These are phyloP conservation scores for Mastigias papua DNA, from an alignment of 30 jellyfish, hydroid and myxozoan genomes.

Conservation along the genomic window DNA sequence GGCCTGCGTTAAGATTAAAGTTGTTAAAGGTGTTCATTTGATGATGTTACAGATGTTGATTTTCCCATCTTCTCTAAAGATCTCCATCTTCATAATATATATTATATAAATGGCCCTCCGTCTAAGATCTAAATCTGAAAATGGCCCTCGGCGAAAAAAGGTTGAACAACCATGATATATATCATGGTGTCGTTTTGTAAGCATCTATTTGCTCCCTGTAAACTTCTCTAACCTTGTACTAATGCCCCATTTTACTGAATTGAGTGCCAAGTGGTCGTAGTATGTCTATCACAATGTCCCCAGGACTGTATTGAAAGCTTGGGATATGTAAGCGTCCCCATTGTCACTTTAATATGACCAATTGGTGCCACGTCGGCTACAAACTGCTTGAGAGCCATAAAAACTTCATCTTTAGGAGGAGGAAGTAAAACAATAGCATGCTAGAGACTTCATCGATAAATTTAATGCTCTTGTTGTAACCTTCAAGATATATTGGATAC, in stretches of 20 bases:
- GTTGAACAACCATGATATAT: too few species aligned
- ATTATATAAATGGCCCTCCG: too few species aligned
- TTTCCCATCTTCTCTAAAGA: too few species aligned
- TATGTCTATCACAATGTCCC: conserved; percentile 29
- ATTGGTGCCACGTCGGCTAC: not conserved
- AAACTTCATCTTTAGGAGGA: conserved; percentile 9
- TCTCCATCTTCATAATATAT: too few species aligned
- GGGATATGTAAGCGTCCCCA: conserved; percentile 10
- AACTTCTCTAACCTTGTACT: conserved; percentile 54
- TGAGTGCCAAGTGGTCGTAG: conserved; percentile 28
- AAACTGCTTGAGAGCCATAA: not conserved
- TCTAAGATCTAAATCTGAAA: too few species aligned
- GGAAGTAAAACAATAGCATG: conserved; percentile 32
- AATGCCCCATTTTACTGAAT: conserved; percentile 39
- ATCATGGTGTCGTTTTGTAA: conserved; percentile 35
- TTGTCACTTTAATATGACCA: conserved; percentile 16
- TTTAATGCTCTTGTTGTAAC: conserved; percentile 48
- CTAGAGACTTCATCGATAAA: conserved; percentile 56
- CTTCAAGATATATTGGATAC: conserved; percentile 54
- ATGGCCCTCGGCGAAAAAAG: too few species aligned
- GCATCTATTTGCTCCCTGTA: conserved; percentile 59
- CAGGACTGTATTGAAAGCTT: conserved; percentile 37
- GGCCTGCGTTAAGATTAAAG: too few species aligned
- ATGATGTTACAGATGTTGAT: too few species aligned
- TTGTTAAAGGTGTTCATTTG: too few species aligned